These are phyloP conservation scores for Daboia siamensis DNA, from an alignment of 2,113 vertebrate genomes.

Conservation along the genomic window DNA sequence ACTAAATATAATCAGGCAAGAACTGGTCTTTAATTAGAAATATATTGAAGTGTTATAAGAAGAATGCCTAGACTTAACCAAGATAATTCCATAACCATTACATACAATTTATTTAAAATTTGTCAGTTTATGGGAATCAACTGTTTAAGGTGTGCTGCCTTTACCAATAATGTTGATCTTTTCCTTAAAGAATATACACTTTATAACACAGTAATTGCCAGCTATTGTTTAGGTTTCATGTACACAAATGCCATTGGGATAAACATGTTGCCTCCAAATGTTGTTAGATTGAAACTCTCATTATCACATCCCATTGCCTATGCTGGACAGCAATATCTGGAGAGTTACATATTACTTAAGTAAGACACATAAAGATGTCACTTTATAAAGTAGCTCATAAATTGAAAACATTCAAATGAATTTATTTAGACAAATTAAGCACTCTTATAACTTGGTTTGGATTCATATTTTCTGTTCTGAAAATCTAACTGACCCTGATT, in stretches of 20 bases:
- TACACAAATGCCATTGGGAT: neutral
- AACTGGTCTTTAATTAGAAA: constrained; percentile 1
- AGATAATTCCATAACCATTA: neutral
- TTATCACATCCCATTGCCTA: neutral
- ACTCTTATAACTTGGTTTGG: neutral
- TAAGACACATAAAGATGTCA: neutral
- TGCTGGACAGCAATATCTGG: neutral
- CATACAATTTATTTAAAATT: neutral
- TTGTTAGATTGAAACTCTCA: neutral
- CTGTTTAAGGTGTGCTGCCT: too few relatives aligned
- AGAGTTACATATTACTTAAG: neutral
- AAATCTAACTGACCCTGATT: neutral
- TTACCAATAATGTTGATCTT: neutral
- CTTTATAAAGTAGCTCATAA: neutral
- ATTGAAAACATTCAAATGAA: neutral
- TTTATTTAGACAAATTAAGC: neutral
- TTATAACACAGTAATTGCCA: neutral
- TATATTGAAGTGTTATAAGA: neutral
- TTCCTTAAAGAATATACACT: neutral
- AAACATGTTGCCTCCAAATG: neutral
- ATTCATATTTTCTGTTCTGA: neutral
- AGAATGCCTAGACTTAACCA: neutral
- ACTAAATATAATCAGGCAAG: constrained; percentile 7
- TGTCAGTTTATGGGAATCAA: neutral
- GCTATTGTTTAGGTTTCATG: neutral